phyloP scores from a whole-genome alignment of 2,797 vertebrate species.

The Silurus lanzhouensis region DNA sequence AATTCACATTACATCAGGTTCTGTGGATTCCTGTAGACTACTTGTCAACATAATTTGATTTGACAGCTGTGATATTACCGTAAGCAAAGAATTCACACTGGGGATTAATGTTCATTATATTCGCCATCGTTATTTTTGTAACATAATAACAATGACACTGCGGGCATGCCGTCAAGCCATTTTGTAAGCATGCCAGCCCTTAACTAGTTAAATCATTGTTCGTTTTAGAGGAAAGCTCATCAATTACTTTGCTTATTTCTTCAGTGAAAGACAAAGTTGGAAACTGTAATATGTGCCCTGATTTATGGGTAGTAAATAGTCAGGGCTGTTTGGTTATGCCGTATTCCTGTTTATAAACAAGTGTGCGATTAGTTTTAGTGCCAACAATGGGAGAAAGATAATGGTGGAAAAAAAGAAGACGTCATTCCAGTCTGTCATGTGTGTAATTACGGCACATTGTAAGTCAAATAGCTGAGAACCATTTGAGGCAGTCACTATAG shows the following conservation, averaged over 20 bases:
- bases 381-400: slow-evolving; percentile 24
- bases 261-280: not conserved
- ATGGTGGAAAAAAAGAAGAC: slow-evolving; percentile 7
- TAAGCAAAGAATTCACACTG: not conserved
- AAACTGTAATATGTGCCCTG: slow-evolving; percentile 4
- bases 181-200: not conserved
- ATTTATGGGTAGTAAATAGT: slow-evolving; percentile 34
- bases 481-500: slow-evolving; percentile 48
- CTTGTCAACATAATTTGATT: not conserved
- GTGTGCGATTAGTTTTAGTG: slow-evolving; percentile 27
- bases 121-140: not conserved
- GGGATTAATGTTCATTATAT: slow-evolving; percentile 9
- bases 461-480: slow-evolving; percentile 50
- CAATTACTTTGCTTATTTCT: not conserved
- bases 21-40: not conserved
- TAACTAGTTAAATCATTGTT: slow-evolving; percentile 1
- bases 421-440: slow-evolving; percentile 39
- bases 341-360: slow-evolving; percentile 48
- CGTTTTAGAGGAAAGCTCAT: not conserved
- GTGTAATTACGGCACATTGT: slow-evolving; percentile 54
- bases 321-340: not conserved
- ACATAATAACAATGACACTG: not conserved
- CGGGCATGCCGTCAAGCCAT: not conserved
- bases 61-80: slow-evolving; percentile 1
- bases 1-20: not conserved